Evolutionary conservation across 2,888 invertebrate genomes (phyloP).

Genomic region (Selenia dentaria): DNA sequence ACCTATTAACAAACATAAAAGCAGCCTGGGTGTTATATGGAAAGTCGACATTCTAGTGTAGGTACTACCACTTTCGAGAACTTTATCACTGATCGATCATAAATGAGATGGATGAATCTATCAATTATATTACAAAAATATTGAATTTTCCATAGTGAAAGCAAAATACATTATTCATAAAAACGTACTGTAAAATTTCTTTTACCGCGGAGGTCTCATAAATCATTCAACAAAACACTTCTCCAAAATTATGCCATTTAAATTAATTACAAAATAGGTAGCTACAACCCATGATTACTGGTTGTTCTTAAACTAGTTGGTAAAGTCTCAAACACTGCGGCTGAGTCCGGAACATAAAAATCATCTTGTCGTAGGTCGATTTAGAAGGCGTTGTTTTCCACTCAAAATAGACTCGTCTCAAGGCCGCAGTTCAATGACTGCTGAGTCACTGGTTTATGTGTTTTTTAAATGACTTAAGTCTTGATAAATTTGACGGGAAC

Average conservation of each 20-base stretch:
- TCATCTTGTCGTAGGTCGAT: constrained; percentile 24
- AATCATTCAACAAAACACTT: too few relatives aligned
- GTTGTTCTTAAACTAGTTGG: not conserved
- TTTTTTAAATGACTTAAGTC: not conserved
- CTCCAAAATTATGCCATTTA: not conserved
- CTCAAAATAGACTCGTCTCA: constrained; percentile 10
- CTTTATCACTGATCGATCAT: too few relatives aligned
- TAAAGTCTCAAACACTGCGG: not conserved
- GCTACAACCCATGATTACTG: not conserved
- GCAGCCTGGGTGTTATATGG: too few relatives aligned
- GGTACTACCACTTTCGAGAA: too few relatives aligned
- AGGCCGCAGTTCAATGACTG: constrained; percentile 17
- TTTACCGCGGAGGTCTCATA: too few relatives aligned
- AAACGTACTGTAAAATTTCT: too few relatives aligned
- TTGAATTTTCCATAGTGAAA: too few relatives aligned
- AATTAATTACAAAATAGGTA: not conserved
- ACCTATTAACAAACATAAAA: too few relatives aligned
- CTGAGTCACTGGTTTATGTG: constrained; percentile 4
- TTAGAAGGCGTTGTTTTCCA: constrained; percentile 6
- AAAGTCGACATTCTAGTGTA: too few relatives aligned
- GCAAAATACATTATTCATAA: too few relatives aligned
- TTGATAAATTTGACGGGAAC: not conserved
- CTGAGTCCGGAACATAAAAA: constrained; percentile 2
- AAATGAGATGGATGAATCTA: too few relatives aligned
- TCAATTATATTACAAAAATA: too few relatives aligned